A percentile compares a stretch with the other conserved stretches of the same genome.
phyloP scores from a whole-genome alignment of 2,797 vertebrate genomes.

The Acipenser transmontanus region DNA sequence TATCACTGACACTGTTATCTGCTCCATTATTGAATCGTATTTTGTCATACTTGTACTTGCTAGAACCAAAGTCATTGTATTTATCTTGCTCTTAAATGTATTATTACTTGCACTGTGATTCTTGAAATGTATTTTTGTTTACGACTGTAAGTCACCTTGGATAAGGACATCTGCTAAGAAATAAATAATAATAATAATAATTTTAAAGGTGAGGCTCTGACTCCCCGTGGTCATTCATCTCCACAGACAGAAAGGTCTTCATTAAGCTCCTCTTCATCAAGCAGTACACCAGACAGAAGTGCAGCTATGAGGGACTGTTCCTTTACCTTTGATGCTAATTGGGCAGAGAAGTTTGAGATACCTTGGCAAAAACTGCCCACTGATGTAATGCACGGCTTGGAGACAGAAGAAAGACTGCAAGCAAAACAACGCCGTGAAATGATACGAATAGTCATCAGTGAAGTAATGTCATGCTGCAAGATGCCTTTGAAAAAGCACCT shows the following conservation, averaged over 20 bases:
- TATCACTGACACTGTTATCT: too few species aligned
- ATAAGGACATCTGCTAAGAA: too few species aligned
- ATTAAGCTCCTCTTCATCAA: too few species aligned
- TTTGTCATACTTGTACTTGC: too few species aligned
- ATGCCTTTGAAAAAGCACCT: slow-evolving; percentile 12
- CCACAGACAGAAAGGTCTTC: background rate
- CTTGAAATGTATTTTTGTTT: too few species aligned
- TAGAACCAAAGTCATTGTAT: too few species aligned
- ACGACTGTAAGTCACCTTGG: too few species aligned
- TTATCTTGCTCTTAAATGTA: too few species aligned
- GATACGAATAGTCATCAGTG: slow-evolving; percentile 10
- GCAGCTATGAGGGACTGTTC: background rate
- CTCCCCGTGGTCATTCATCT: background rate
- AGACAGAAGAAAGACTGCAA: slow-evolving; percentile 7
- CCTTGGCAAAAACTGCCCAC: slow-evolving; percentile 14
- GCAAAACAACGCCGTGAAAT: slow-evolving; percentile 12
- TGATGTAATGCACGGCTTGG: slow-evolving; percentile 5
- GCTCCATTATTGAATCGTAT: too few species aligned
- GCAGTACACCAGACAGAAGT: too few species aligned
- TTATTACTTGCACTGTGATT: too few species aligned
- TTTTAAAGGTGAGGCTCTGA: background rate
- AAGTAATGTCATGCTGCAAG: slow-evolving; percentile 11
- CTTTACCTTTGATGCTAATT: slow-evolving; percentile 7
- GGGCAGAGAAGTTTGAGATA: slow-evolving; percentile 14
- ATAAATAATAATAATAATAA: too few species aligned